These are phyloP conservation scores for Drosophila cognata DNA, from an alignment of 2,888 invertebrate species.

Conservation along the genomic window DNA sequence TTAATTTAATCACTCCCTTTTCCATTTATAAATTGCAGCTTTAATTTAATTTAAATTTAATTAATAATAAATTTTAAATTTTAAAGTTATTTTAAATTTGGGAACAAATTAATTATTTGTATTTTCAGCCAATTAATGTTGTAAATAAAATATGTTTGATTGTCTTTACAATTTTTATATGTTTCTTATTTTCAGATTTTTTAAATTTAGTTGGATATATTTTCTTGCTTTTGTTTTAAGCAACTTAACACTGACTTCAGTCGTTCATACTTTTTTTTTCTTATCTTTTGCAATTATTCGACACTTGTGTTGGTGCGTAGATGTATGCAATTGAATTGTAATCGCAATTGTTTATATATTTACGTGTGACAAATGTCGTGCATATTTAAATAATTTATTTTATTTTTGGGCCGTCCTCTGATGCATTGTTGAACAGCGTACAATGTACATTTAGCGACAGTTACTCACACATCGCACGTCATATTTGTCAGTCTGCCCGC, in stretches of 20 bases:
- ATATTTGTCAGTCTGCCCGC: constrained; percentile 16
- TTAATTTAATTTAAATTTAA: background rate
- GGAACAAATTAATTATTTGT: background rate
- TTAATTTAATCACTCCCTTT: background rate
- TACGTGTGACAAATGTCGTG: constrained; percentile 3
- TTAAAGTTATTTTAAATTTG: background rate
- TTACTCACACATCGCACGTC: constrained; percentile 42
- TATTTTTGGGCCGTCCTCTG: constrained; percentile 28
- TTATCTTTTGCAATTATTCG: constrained; percentile 4
- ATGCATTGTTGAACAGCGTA: constrained; percentile 28
- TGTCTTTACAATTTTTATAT: background rate
- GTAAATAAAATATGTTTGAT: background rate
- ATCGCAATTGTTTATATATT: constrained; percentile 2
- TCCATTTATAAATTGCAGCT: background rate
- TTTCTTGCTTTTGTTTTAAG: background rate
- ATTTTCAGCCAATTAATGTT: background rate
- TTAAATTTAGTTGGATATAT: background rate
- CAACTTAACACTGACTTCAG: background rate
- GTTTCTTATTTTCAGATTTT: background rate
- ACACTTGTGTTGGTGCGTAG: constrained; percentile 3
- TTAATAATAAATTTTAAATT: background rate
- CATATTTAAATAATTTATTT: constrained; percentile 28
- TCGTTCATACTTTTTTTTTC: no score
- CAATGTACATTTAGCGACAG: constrained; percentile 28
- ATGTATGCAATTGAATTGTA: constrained; percentile 6